phyloP scores from a whole-genome alignment of 2,113 vertebrate genomes.

The Mandrillus leucophaeus region DNA sequence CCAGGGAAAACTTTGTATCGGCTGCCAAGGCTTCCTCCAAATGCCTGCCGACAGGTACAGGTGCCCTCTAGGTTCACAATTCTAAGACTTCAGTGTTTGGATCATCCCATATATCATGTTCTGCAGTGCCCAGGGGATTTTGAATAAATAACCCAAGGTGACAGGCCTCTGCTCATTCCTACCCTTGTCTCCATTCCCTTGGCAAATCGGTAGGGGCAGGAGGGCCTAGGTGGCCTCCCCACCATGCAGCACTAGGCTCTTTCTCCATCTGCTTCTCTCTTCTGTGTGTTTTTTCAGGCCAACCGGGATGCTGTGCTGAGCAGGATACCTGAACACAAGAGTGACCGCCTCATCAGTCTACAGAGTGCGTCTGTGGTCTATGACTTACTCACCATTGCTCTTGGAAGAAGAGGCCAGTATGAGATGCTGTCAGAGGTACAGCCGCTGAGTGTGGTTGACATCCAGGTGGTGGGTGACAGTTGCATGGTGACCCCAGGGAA shows the following conservation, averaged over 20 bases:
- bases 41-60: background rate
- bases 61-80: background rate
- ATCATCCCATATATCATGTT: fast-evolving
- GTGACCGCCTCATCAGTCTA: constrained; percentile 96
- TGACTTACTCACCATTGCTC: constrained; percentile 96
- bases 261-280: constrained; percentile 12
- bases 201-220: background rate
- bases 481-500: background rate
- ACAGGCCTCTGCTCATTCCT: background rate
- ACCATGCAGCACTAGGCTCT: too few relatives aligned
- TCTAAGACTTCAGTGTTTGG: background rate
- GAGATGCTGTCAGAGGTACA: constrained; percentile 99
- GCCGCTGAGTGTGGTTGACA: background rate
- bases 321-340: constrained; percentile 97
- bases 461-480: background rate
- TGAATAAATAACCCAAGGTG: background rate
- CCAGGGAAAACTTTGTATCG: background rate
- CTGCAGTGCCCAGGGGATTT: background rate
- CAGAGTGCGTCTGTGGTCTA: constrained; percentile 99
- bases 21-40: background rate
- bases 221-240: background rate
- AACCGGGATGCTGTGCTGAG: constrained; percentile 98
- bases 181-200: background rate
- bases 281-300: constrained; percentile 85
- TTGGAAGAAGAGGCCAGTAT: constrained; percentile 97